Evolutionary conservation across 53 echinoderm and acorn worm species (phyloP).

Genomic region (Antedon mediterranea): DNA sequence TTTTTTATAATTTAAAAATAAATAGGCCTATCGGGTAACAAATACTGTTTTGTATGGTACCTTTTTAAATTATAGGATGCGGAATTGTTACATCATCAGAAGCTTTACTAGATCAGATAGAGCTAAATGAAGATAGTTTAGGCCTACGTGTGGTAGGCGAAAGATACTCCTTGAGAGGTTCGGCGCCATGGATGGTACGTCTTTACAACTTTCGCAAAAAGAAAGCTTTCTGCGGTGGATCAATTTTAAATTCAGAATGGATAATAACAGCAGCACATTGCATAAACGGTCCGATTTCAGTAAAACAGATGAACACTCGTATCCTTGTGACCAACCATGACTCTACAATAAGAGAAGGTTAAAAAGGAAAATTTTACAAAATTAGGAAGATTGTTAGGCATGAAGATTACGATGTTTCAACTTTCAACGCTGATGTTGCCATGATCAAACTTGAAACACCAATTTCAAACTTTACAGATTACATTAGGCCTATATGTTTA

Average conservation of each 20-base stretch:
- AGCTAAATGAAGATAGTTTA: too few relatives aligned
- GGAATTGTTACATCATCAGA: too few relatives aligned
- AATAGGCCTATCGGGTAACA: too few relatives aligned
- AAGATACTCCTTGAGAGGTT: conserved; percentile 34
- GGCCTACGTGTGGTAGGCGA: conserved; percentile 18
- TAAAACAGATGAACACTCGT: conserved; percentile 5
- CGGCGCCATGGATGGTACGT: conserved; percentile 76
- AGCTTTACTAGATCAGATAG: too few relatives aligned
- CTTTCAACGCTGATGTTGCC: conserved; percentile 31
- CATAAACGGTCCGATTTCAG: conserved; percentile 1
- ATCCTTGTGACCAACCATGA: conserved; percentile 67
- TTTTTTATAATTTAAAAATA: too few relatives aligned
- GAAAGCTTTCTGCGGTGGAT: conserved; percentile 49
- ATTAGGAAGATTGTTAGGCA: conserved; percentile 24
- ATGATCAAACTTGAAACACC: conserved; percentile 38
- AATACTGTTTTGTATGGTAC: too few relatives aligned
- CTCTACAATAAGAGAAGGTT: conserved; percentile 14
- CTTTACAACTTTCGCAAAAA: conserved; percentile 14
- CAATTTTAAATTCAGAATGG: conserved; percentile 55
- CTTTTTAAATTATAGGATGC: too few relatives aligned
- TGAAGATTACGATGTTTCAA: conserved; percentile 12
- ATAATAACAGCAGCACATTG: conserved; percentile 67
- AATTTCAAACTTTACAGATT: conserved; percentile 38
- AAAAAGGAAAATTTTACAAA: conserved; percentile 17
- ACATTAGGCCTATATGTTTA: conserved; percentile 65